Conservation (phyloP, 2,797 vertebrate genomes). For the Jordanella pulchra region DNA sequence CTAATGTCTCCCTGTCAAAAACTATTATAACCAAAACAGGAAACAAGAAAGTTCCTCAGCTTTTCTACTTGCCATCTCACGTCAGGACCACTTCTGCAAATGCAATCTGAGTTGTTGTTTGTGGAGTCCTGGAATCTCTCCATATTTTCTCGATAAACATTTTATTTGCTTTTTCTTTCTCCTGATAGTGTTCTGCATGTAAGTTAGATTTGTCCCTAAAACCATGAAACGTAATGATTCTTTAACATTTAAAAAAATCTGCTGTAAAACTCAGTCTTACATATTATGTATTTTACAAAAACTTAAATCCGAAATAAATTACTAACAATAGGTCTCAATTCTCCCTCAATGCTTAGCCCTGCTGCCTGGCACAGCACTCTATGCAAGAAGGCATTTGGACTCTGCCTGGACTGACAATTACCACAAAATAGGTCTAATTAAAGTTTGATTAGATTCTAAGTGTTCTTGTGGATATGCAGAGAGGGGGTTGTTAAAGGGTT, state of each 20-base stretch:
- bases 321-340: constrained; percentile 28
- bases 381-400: constrained; percentile 55
- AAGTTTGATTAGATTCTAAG: constrained; percentile 80
- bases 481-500: constrained; percentile 44
- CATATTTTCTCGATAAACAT: too few species aligned
- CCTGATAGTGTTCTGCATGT: too few species aligned
- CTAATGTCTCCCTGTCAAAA: too few species aligned
- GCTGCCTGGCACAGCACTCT: constrained; percentile 50
- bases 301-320: constrained; percentile 26
- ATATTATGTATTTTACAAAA: neutral
- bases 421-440: constrained; percentile 80
- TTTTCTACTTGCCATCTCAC: too few species aligned
- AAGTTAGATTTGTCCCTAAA: too few species aligned
- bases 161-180: too few species aligned
- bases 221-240: too few species aligned
- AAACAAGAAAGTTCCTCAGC: too few species aligned
- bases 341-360: constrained; percentile 50
- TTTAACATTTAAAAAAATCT: neutral
- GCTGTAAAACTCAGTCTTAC: neutral
- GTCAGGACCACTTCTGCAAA: too few species aligned
- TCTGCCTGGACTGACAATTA: constrained; percentile 77
- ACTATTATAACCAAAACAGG: too few species aligned
- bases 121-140: too few species aligned
- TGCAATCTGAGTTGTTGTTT: too few species aligned
- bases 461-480: constrained; percentile 76